These are phyloP conservation scores for Acleris holmiana DNA, from an alignment of 2,888 invertebrate genomes.

Conservation along the genomic window DNA sequence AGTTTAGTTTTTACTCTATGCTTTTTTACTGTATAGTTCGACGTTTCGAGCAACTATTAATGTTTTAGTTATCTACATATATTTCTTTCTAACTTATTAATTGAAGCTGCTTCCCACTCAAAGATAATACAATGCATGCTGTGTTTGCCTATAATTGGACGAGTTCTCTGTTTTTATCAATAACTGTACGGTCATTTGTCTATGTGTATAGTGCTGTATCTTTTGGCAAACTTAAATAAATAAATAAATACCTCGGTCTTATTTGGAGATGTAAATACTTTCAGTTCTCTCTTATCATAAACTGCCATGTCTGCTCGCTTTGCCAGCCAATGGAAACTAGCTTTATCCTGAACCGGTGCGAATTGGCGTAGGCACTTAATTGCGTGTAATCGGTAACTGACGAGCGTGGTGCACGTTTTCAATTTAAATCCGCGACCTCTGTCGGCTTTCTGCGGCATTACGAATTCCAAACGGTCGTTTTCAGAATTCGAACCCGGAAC, in stretches of 20 bases:
- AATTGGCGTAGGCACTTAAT: slow-evolving; percentile 54
- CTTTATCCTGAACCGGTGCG: slow-evolving; percentile 40
- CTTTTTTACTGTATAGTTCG: no score
- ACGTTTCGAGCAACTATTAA: no score
- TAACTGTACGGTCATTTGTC: no score
- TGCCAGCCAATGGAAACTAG: slow-evolving; percentile 7
- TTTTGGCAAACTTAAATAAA: no score
- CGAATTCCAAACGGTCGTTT: slow-evolving; percentile 40
- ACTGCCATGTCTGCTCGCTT: neutral
- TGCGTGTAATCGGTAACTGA: slow-evolving; percentile 61
- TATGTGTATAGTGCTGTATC: no score
- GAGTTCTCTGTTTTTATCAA: no score
- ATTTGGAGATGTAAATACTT: neutral
- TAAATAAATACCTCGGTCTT: neutral
- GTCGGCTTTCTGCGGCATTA: slow-evolving; percentile 39
- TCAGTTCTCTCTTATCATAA: neutral
- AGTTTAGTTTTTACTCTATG: no score
- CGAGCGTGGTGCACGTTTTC: slow-evolving; percentile 67
- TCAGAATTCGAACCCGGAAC: slow-evolving; percentile 31
- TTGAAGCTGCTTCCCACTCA: no score
- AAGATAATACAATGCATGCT: no score
- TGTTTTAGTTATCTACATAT: no score
- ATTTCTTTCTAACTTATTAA: no score
- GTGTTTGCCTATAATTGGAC: no score
- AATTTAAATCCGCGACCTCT: slow-evolving; percentile 50